Conservation (phyloP, 2,113 vertebrate species). For the Aptenodytes forsteri region DNA sequence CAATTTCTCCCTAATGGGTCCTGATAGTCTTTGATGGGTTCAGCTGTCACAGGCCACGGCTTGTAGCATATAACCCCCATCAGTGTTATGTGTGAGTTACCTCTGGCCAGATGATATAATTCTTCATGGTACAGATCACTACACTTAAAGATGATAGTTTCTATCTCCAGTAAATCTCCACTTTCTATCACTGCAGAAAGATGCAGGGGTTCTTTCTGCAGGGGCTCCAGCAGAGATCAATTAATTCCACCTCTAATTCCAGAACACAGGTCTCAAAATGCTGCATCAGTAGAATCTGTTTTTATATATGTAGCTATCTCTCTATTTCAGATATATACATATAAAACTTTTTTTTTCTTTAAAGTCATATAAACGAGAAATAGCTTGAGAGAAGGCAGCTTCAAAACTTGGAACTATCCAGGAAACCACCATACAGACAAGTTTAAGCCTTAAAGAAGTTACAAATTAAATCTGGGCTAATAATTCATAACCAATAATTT, state of each 20-base stretch:
- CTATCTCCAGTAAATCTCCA: not conserved
- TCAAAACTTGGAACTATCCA: not conserved
- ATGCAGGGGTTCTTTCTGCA: not conserved
- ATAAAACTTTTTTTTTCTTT: not conserved
- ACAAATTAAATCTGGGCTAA: not conserved
- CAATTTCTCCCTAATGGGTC: not conserved
- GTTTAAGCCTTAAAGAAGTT: not conserved
- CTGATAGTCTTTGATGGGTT: not conserved
- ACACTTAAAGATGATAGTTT: not conserved
- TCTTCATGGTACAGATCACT: not conserved
- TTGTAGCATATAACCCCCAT: not conserved
- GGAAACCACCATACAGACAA: not conserved
- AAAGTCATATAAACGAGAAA: not conserved
- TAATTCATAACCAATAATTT: not conserved
- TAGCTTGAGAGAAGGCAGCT: not conserved
- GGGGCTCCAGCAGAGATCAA: not conserved
- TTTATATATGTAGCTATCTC: not conserved
- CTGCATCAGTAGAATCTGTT: not conserved
- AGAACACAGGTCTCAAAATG: not conserved
- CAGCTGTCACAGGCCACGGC: not conserved
- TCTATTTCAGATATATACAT: not conserved
- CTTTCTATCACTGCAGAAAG: not conserved
- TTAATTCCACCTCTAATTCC: not conserved
- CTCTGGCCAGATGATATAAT: not conserved
- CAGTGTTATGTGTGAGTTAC: not conserved